Base-by-base conservation (phyloP, 1,140 invertebrate species). In the Drosophila ambigua region DNA sequence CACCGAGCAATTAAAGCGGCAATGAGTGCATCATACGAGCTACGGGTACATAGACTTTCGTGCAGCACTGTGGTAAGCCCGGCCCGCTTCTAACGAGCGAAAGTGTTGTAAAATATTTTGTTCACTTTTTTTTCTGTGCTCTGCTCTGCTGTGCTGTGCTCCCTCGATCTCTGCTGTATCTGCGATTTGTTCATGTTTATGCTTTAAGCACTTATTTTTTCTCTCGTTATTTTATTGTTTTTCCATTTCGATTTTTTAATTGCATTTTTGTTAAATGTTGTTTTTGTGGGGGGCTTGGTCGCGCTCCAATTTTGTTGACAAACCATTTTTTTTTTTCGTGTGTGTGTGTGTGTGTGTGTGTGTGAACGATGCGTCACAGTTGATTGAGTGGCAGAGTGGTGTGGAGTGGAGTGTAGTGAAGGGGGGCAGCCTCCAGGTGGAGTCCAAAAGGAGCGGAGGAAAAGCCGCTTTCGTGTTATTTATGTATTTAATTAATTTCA, bases 31-130 rank as follows among this genome's bases (percentile, higher is more conserved):
- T 74, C 46, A 69, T 1, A 28, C n/a, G 31, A 50, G 15, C 20
- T 41, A 7, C n/a, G 20, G 66, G 54, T 43, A 31, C 11, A 43
- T 35, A 76, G 54, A 79, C 80, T 83, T 84, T 83, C 80, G 66
- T 80, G 81, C 62, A 55, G 72, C 72, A 85, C 72, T 73, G 81
- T 83, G 28, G 23, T 31, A 41, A 24, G 51, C 39, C 20, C 62
- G 62, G 20, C 79, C 73, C 66, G 80, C 80, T 83, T 83, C 80
- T 84, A 83, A 81, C 77, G 81, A 85, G 81, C 82, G 81, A 85
- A 85, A 85, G 81, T 85, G 81, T 87, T 85, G 77, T 85, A 80
- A 84, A 85, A 84, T 84, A 84, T 84, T 84, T 69, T 84, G 77
- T 85, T 73, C 60, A 64, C 57, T 77, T 85, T 68, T 83, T 26